Evolutionary conservation across 2,113 vertebrate species (phyloP).

Genomic region (Protomyctophum bolini): DNA sequence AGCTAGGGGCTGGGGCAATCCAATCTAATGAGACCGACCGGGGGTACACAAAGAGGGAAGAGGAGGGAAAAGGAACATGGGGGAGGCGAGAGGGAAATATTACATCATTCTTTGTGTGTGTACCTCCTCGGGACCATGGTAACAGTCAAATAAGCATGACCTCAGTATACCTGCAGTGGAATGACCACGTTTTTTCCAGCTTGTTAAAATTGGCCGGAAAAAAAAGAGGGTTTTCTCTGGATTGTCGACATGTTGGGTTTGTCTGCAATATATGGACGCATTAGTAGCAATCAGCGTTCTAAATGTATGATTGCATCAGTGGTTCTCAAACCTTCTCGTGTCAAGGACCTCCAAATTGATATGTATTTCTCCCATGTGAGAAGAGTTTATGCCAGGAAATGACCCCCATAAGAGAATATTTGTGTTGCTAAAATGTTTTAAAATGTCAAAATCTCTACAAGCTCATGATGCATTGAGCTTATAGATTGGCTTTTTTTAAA

Average conservation of each 20-base stretch:
- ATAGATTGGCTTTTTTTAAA: too few species aligned
- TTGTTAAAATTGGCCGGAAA: conserved; percentile 41
- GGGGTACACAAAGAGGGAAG: conserved; percentile 43
- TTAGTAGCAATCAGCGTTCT: conserved; percentile 29
- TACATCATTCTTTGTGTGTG: conserved; percentile 66
- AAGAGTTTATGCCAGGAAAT: too few species aligned
- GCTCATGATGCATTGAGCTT: too few species aligned
- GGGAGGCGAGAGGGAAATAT: conserved; percentile 51
- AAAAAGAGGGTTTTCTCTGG: conserved; percentile 43
- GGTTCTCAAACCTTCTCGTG: too few species aligned
- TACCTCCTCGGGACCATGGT: conserved; percentile 56
- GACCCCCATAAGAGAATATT: too few species aligned
- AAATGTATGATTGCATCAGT: conserved; percentile 43
- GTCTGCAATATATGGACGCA: conserved; percentile 46
- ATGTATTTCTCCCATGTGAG: too few species aligned
- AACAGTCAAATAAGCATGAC: conserved; percentile 55
- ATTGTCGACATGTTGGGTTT: conserved; percentile 67
- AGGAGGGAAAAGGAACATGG: not conserved
- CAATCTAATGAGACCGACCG: conserved; percentile 71
- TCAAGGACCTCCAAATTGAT: too few species aligned
- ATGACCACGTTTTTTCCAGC: conserved; percentile 55
- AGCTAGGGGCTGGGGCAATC: conserved; percentile 67
- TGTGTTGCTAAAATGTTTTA: too few species aligned
- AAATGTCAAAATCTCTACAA: too few species aligned
- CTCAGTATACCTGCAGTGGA: conserved; percentile 42